A percentile compares a stretch with the other conserved stretches of the same genome.
Evolutionary conservation across 2,113 vertebrate species (phyloP).

Genomic region (Channa argus): DNA sequence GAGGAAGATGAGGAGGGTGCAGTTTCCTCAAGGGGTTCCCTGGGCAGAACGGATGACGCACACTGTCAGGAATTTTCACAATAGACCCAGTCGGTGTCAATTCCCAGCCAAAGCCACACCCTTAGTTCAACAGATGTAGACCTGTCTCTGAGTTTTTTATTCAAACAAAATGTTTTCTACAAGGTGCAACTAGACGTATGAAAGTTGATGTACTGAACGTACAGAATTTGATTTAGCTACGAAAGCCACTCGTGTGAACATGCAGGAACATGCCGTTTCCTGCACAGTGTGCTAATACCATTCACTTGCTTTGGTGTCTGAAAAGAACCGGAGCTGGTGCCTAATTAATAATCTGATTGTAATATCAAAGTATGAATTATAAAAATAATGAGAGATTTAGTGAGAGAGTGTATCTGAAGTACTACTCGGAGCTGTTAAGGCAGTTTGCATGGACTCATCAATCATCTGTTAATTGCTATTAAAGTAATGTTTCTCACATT

Average conservation of each 20-base stretch:
- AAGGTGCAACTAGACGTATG: background rate
- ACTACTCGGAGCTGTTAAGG: too few species aligned
- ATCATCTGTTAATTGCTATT: too few species aligned
- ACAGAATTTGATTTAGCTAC: too few species aligned
- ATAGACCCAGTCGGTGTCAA: background rate
- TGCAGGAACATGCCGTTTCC: background rate
- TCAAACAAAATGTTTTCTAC: background rate
- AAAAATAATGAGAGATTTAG: too few species aligned
- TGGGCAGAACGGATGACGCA: conserved; percentile 19
- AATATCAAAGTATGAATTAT: too few species aligned
- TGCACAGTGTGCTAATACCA: background rate
- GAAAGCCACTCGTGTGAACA: background rate
- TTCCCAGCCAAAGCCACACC: background rate
- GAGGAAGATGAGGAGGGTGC: conserved; percentile 45
- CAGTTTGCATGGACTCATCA: too few species aligned
- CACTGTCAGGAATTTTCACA: conserved; percentile 13
- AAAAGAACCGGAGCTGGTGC: too few species aligned
- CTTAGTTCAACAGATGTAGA: background rate
- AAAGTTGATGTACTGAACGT: too few species aligned
- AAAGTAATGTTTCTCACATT: too few species aligned
- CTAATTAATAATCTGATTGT: too few species aligned
- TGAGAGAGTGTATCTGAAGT: too few species aligned
- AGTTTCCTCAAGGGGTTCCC: conserved; percentile 44
- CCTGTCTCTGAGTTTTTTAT: background rate
- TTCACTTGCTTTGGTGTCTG: background rate